These are phyloP conservation scores for Agapetus fuscipes DNA, from an alignment of 2,888 invertebrate species.

Conservation along the genomic window DNA sequence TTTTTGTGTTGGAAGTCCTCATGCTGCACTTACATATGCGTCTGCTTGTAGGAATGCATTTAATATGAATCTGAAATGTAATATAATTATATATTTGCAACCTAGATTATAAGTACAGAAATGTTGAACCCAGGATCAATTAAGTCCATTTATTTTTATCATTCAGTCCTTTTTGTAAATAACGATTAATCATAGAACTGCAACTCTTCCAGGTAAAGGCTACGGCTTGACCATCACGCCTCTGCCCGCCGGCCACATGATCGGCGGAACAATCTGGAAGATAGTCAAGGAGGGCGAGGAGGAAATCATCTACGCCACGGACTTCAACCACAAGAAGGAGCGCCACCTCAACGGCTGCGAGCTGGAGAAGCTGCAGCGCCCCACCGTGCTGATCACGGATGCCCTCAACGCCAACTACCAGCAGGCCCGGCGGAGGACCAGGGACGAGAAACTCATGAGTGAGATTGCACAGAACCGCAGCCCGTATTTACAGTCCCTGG, in stretches of 20 bases:
- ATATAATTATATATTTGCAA: too few species aligned
- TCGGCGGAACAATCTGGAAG: slow-evolving; percentile 98
- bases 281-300: slow-evolving; percentile 97
- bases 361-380: slow-evolving; percentile 79
- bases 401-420: slow-evolving; percentile 92
- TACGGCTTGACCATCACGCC: slow-evolving; percentile 93
- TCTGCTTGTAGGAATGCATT: too few species aligned
- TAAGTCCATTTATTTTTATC: too few species aligned
- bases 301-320: slow-evolving; percentile 95
- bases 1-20: too few species aligned
- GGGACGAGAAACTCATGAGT: slow-evolving; percentile 97
- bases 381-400: slow-evolving; percentile 90
- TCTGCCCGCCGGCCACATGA: slow-evolving; percentile 93
- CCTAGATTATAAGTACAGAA: too few species aligned
- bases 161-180: too few species aligned
- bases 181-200: too few species aligned
- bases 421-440: slow-evolving; percentile 77
- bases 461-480: too few species aligned
- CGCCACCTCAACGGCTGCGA: slow-evolving; percentile 95
- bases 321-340: slow-evolving; percentile 99
- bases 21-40: too few species aligned
- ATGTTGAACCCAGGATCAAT: too few species aligned
- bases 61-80: too few species aligned
- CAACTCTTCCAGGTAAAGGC: slow-evolving; percentile 74
- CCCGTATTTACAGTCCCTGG: too few species aligned